Evolutionary conservation across 2,888 invertebrate genomes (phyloP).

Genomic region (Drosophila yooni): DNA sequence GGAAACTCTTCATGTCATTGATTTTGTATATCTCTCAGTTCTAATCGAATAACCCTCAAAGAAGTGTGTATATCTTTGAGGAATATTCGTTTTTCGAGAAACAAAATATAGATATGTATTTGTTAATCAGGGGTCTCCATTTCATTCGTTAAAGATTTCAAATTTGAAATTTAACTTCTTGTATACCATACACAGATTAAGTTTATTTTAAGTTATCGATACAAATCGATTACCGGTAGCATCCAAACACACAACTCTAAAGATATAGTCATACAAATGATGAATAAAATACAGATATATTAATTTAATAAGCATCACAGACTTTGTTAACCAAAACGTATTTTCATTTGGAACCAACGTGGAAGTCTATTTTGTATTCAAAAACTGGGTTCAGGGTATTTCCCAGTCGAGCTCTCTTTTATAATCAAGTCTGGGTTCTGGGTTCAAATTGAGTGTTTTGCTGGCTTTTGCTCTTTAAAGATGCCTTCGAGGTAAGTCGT

Average conservation of each 20-base stretch:
- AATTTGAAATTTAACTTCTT: background rate
- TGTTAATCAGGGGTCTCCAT: background rate
- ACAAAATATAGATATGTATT: background rate
- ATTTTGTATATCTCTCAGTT: background rate
- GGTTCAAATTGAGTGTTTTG: background rate
- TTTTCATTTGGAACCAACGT: background rate
- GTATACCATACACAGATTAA: background rate
- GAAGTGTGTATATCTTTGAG: background rate
- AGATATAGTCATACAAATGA: background rate
- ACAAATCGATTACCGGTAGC: background rate
- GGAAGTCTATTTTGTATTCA: background rate
- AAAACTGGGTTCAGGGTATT: background rate
- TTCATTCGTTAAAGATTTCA: background rate
- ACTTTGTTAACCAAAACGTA: background rate
- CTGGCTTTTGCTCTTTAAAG: slow-evolving; percentile 28
- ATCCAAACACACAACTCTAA: background rate
- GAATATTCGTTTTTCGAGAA: background rate
- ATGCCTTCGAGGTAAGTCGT: slow-evolving; percentile 13
- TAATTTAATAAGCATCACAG: background rate
- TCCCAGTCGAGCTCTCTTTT: background rate
- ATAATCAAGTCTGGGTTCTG: background rate
- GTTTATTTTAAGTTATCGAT: background rate
- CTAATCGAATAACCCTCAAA: background rate
- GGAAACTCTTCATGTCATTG: background rate
- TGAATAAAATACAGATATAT: background rate